These are phyloP conservation scores for Lepidostoma basale DNA, from an alignment of 1,140 invertebrate genomes.

Conservation along the genomic window DNA sequence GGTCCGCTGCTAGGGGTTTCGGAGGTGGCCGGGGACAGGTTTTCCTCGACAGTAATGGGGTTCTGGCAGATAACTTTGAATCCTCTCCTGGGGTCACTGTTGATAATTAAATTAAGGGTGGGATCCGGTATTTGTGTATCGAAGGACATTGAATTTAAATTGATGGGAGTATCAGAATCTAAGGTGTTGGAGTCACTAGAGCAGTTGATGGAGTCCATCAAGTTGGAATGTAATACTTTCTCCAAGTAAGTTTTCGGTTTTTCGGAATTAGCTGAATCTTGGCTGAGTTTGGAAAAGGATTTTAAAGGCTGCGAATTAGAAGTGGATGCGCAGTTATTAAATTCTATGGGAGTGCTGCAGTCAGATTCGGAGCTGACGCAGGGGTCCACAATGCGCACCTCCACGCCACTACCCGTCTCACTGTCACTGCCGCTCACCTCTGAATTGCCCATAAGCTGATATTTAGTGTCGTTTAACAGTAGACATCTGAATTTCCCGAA, in stretches of 20 bases:
- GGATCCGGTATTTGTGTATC: conserved; percentile 42
- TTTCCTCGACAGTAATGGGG: conserved; percentile 16
- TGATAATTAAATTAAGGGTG: conserved; percentile 32
- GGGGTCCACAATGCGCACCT: conserved; percentile 57
- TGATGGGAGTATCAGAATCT: conserved; percentile 23
- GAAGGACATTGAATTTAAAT: conserved; percentile 22
- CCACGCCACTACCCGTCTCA: conserved; percentile 58
- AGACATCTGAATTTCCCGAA: conserved; percentile 60
- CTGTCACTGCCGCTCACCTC: conserved; percentile 56
- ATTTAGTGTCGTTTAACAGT: conserved; percentile 49
- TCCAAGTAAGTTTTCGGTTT: neutral
- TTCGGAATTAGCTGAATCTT: conserved; percentile 13
- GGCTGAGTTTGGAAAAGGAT: conserved; percentile 27
- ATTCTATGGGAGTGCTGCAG: conserved; percentile 50
- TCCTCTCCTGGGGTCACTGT: conserved; percentile 35
- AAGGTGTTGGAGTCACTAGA: conserved; percentile 18
- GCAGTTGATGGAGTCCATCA: conserved; percentile 22
- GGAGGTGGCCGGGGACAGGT: conserved; percentile 14
- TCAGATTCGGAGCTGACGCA: conserved; percentile 59
- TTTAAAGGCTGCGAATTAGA: conserved; percentile 17
- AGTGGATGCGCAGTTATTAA: neutral
- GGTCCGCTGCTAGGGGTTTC: conserved; percentile 7
- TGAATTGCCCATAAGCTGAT: conserved; percentile 45
- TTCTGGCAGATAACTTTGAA: conserved; percentile 13
- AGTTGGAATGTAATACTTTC: conserved; percentile 20